Percentiles rank a stretch among this genome's conserved stretches.
These are phyloP conservation scores for Panthera tigris DNA, from an alignment of 2,113 vertebrate genomes.

Conservation along the genomic window DNA sequence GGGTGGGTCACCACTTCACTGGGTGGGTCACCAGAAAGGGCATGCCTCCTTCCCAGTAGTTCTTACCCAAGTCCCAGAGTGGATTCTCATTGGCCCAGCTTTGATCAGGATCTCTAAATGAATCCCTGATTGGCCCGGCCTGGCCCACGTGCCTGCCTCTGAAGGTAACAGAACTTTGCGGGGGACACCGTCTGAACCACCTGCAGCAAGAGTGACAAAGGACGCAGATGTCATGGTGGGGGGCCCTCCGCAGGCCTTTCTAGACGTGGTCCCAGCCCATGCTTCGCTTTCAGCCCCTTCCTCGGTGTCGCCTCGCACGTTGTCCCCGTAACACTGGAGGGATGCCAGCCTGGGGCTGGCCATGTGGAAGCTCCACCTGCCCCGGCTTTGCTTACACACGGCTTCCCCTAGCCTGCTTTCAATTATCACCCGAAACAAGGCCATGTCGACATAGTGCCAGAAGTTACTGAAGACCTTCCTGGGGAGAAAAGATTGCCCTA, in stretches of 20 bases:
- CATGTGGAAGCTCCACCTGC: not conserved
- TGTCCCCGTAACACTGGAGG: not conserved
- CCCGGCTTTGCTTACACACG: not conserved
- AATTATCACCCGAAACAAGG: not conserved
- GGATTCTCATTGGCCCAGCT: not conserved
- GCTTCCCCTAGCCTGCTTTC: not conserved
- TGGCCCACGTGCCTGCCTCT: not conserved
- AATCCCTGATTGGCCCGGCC: not conserved
- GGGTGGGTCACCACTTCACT: no score
- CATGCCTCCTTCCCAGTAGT: not conserved
- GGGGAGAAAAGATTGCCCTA: not conserved
- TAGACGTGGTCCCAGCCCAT: not conserved
- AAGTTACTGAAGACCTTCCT: not conserved
- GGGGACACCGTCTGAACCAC: not conserved
- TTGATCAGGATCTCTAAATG: not conserved
- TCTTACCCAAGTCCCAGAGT: not conserved
- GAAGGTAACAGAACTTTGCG: not conserved
- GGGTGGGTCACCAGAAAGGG: not conserved
- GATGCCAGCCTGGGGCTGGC: no score
- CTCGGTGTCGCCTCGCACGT: not conserved
- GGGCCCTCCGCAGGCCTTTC: not conserved
- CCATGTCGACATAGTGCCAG: accelerated
- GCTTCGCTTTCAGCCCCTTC: not conserved
- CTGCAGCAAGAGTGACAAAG: not conserved
- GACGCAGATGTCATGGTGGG: not conserved